A percentile compares a stretch with the other conserved stretches of the same genome.
Conservation (phyloP, 2,888 invertebrate species). For the Phlogophora meticulosa region DNA sequence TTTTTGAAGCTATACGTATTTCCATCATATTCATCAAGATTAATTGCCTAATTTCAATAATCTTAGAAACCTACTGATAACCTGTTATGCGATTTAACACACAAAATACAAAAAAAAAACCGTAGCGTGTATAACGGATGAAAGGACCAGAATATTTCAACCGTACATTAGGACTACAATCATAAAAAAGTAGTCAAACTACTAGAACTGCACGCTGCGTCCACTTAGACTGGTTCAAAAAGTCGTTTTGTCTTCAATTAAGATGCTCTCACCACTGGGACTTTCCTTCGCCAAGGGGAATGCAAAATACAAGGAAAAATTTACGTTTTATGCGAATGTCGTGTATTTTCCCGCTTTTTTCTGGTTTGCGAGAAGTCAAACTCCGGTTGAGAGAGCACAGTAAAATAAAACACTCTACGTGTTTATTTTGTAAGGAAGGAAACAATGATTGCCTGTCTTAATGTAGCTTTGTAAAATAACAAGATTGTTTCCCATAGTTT, state of each 20-base stretch:
- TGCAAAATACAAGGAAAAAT: constrained; percentile 55
- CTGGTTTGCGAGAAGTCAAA: constrained; percentile 15
- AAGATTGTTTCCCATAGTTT: neutral
- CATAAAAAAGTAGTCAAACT: constrained; percentile 37
- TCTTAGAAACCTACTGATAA: constrained; percentile 1
- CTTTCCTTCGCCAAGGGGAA: constrained; percentile 47
- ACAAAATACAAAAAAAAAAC: neutral
- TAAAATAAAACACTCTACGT: constrained; percentile 13
- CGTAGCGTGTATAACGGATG: neutral
- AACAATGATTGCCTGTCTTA: constrained; percentile 11
- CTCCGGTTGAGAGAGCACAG: constrained; percentile 8
- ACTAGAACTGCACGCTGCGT: constrained; percentile 20
- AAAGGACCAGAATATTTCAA: constrained; percentile 19
- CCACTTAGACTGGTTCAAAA: constrained; percentile 37
- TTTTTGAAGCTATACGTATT: no score
- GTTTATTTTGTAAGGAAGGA: neutral
- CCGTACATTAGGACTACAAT: constrained; percentile 14
- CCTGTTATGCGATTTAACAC: neutral
- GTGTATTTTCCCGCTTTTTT: constrained; percentile 32
- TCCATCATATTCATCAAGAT: neutral
- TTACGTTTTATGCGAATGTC: constrained; percentile 22
- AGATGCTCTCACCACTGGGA: constrained; percentile 36
- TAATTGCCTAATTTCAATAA: no score
- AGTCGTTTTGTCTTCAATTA: constrained; percentile 49
- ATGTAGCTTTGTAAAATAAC: neutral